A percentile compares a stretch with the other conserved stretches of the same genome.
These are phyloP conservation scores for Coracias cyanogaster DNA, from an alignment of 2,797 vertebrate species.

Conservation along the genomic window DNA sequence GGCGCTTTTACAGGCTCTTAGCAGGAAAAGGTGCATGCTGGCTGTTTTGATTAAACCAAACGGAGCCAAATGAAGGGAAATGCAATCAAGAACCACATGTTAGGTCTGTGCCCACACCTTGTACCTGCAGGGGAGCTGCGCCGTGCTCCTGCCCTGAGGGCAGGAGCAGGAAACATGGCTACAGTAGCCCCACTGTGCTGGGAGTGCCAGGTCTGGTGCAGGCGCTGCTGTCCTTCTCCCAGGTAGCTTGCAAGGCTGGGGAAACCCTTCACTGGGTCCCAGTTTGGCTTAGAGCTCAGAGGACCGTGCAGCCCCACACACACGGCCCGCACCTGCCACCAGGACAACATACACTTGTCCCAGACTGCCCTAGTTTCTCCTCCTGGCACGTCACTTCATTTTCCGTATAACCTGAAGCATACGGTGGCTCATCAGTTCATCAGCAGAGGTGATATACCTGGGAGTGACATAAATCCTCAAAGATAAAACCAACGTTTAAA, in stretches of 20 bases:
- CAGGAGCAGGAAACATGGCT: neutral
- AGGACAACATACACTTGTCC: neutral
- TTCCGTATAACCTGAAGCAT: neutral
- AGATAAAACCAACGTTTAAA: neutral
- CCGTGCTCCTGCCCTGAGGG: neutral
- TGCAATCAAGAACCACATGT: neutral
- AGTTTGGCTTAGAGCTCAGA: neutral
- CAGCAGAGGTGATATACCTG: neutral
- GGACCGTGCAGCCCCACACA: accelerated
- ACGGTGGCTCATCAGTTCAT: neutral
- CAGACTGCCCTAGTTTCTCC: neutral
- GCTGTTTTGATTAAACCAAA: neutral
- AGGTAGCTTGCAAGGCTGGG: neutral
- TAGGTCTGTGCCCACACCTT: neutral
- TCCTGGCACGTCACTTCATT: neutral
- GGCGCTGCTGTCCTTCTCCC: neutral
- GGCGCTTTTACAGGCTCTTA: neutral
- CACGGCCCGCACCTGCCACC: too few species aligned
- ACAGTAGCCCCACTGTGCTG: accelerated
- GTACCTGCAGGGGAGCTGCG: neutral
- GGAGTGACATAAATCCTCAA: neutral
- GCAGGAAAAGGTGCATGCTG: neutral
- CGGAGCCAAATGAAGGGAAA: neutral
- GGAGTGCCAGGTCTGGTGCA: neutral
- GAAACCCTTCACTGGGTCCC: neutral